Conservation (phyloP, 2,113 vertebrate genomes). For the Clupea harengus region DNA sequence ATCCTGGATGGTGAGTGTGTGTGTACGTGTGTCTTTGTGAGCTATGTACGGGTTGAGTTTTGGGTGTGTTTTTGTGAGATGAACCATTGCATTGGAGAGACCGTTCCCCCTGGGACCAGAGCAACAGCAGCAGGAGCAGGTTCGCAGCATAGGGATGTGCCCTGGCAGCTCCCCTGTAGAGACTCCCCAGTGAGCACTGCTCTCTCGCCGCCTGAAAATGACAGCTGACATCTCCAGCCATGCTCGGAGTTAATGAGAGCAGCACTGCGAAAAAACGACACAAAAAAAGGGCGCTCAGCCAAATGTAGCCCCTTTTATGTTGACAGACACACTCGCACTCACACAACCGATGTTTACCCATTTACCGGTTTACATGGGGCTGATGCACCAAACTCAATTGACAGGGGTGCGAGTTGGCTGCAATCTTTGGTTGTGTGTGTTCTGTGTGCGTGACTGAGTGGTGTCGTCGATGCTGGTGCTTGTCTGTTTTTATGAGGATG, state of each 20-base stretch:
- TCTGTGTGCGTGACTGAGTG: neutral
- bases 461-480: neutral
- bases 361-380: neutral
- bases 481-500: no score
- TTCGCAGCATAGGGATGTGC: neutral
- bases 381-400: neutral
- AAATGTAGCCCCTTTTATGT: neutral
- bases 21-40: neutral
- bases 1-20: neutral
- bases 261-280: neutral
- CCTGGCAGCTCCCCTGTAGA: neutral
- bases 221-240: conserved; percentile 8
- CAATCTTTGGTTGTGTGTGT: neutral
- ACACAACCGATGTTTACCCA: neutral
- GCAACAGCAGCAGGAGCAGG: neutral
- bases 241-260: neutral
- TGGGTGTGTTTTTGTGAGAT: neutral
- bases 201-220: neutral
- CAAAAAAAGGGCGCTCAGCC: neutral
- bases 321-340: neutral
- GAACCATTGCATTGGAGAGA: neutral
- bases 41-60: neutral
- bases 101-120: neutral
- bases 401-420: neutral
- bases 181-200: neutral